These are phyloP conservation scores for Phenacoccus solenopsis DNA, from an alignment of 1,140 invertebrate species.

Conservation along the genomic window DNA sequence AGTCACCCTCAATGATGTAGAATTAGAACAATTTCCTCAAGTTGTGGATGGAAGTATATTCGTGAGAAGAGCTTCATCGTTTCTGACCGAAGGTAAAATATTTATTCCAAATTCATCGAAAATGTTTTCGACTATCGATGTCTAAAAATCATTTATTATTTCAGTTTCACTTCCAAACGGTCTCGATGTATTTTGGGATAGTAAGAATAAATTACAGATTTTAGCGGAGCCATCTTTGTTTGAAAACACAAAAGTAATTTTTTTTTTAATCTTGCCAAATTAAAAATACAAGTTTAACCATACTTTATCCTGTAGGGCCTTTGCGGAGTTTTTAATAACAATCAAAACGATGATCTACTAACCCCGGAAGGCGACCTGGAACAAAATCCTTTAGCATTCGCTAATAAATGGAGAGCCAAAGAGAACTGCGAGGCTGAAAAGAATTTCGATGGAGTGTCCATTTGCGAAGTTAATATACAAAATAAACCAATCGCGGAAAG, in stretches of 20 bases:
- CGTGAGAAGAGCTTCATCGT: constrained; percentile 58
- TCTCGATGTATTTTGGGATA: constrained; percentile 72
- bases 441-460: constrained; percentile 40
- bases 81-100: constrained; percentile 50
- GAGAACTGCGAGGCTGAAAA: constrained; percentile 45
- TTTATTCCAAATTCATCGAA: too few species aligned
- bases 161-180: constrained; percentile 60
- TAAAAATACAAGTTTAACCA: background rate
- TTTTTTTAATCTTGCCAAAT: background rate
- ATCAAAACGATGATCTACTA: constrained; percentile 77
- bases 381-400: constrained; percentile 57
- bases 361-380: constrained; percentile 74
- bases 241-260: constrained; percentile 36
- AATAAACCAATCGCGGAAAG: constrained; percentile 52
- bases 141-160: constrained; percentile 27
- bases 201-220: constrained; percentile 61
- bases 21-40: background rate
- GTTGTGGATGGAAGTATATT: constrained; percentile 18
- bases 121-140: too few species aligned
- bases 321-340: constrained; percentile 76
- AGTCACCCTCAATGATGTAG: background rate
- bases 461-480: constrained; percentile 55
- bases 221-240: constrained; percentile 59
- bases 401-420: constrained; percentile 75
- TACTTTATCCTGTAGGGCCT: constrained; percentile 45